phyloP scores from a whole-genome alignment of 2,888 invertebrate genomes.

The Campopleginae sp. region DNA sequence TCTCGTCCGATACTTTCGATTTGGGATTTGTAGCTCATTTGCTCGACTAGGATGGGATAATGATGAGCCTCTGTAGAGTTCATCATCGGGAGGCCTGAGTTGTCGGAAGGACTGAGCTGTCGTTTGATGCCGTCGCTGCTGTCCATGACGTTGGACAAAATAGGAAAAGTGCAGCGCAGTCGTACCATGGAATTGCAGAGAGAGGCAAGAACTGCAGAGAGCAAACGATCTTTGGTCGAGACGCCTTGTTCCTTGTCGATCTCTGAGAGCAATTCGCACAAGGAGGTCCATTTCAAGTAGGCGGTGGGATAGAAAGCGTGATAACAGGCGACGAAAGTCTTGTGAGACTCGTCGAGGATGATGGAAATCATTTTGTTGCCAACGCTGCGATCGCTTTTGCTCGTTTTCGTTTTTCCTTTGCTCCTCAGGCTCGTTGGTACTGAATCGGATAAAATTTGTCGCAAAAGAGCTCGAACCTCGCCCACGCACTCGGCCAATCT shows the following conservation, averaged over 20 bases:
- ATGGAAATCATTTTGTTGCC: conserved; percentile 87
- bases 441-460: conserved; percentile 92
- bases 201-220: conserved; percentile 93
- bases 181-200: conserved; percentile 92
- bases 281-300: conserved; percentile 95
- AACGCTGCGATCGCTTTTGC: conserved; percentile 73
- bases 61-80: conserved; percentile 89
- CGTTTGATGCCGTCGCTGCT: conserved; percentile 85
- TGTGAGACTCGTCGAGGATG: conserved; percentile 95
- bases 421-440: conserved; percentile 83
- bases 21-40: conserved; percentile 90
- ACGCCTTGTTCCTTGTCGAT: conserved; percentile 86
- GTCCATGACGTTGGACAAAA: conserved; percentile 85
- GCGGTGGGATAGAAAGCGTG: conserved; percentile 98
- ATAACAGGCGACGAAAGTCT: conserved; percentile 95
- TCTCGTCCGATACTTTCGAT: conserved; percentile 82
- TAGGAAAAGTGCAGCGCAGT: conserved; percentile 90
- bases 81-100: conserved; percentile 88
- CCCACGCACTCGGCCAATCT: conserved; percentile 94
- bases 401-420: conserved; percentile 78
- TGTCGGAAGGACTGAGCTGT: conserved; percentile 89
- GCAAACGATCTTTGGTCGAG: conserved; percentile 86
- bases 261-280: conserved; percentile 92
- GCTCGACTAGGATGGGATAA: conserved; percentile 91
- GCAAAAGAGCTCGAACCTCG: conserved; percentile 92